Conservation (phyloP, 2,797 vertebrate species). For the Myripristis jacobus region DNA sequence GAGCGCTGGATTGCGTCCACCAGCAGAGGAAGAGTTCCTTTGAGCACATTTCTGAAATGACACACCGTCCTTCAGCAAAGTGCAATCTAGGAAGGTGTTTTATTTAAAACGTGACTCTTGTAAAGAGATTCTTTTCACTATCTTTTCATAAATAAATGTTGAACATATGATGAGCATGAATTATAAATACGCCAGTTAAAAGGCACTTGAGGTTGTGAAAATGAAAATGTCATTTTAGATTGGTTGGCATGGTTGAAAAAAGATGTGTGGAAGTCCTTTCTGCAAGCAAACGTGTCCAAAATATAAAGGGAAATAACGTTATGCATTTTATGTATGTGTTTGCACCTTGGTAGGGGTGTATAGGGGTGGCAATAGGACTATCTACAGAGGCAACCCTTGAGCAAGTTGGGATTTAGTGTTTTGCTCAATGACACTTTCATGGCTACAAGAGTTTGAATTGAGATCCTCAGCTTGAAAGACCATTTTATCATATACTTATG, state of each 20-base stretch:
- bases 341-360: neutral
- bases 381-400: too few relatives aligned
- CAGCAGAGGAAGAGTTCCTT: conserved; percentile 1
- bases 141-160: conserved; percentile 45
- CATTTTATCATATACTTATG: conserved; percentile 8
- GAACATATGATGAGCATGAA: conserved; percentile 39
- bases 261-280: neutral
- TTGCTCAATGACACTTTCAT: neutral
- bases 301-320: neutral
- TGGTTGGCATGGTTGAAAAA: conserved; percentile 4
- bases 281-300: neutral
- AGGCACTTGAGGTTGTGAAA: conserved; percentile 23
- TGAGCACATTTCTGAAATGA: conserved; percentile 44
- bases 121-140: conserved; percentile 51
- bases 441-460: neutral
- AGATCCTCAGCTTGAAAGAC: neutral
- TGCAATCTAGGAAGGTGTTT: conserved; percentile 45
- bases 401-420: neutral
- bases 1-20: conserved; percentile 2
- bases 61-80: conserved; percentile 42
- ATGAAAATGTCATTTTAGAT: conserved; percentile 28
- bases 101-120: conserved; percentile 47
- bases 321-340: neutral
- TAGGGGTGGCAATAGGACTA: neutral
- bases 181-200: conserved; percentile 55